These are phyloP conservation scores for Osmerus mordax DNA, from an alignment of 2,113 vertebrate species.

Conservation along the genomic window DNA sequence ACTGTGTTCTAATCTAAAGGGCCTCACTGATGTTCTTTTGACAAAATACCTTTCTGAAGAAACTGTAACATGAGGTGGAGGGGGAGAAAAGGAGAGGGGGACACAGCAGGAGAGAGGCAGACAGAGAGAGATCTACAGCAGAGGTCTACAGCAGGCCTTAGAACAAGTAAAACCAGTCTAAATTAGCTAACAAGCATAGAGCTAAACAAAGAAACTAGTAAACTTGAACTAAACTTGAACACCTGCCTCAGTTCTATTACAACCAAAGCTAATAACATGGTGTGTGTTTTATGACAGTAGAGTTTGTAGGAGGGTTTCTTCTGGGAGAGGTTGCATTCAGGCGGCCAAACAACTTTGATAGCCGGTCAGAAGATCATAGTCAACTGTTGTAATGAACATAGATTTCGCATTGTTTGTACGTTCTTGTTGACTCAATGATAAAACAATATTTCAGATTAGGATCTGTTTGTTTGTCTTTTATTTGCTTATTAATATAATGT, in stretches of 20 bases:
- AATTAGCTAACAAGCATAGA: slow-evolving; percentile 39
- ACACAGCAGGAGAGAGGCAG: slow-evolving; percentile 2
- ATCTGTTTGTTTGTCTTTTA: no score
- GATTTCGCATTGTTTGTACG: no score
- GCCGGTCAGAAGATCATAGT: no score
- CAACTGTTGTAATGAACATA: no score
- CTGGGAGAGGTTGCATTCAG: no score
- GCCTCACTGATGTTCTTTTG: not conserved
- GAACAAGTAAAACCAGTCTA: not conserved
- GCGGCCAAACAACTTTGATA: no score
- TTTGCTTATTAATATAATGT: no score
- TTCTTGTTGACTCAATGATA: no score
- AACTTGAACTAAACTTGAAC: slow-evolving; percentile 18
- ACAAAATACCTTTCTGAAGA: not conserved
- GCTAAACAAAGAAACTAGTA: slow-evolving; percentile 14
- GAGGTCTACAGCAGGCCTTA: slow-evolving; percentile 8
- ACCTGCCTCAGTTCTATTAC: not conserved
- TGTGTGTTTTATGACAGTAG: not conserved
- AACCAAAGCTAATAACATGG: slow-evolving; percentile 16
- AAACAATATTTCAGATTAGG: no score
- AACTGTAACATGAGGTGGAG: not conserved
- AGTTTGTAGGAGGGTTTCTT: no score
- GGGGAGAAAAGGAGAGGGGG: not conserved
- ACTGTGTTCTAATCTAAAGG: not conserved
- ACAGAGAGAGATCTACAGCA: not conserved